phyloP scores from a whole-genome alignment of 2,888 invertebrate genomes.

The Hedya salicella region DNA sequence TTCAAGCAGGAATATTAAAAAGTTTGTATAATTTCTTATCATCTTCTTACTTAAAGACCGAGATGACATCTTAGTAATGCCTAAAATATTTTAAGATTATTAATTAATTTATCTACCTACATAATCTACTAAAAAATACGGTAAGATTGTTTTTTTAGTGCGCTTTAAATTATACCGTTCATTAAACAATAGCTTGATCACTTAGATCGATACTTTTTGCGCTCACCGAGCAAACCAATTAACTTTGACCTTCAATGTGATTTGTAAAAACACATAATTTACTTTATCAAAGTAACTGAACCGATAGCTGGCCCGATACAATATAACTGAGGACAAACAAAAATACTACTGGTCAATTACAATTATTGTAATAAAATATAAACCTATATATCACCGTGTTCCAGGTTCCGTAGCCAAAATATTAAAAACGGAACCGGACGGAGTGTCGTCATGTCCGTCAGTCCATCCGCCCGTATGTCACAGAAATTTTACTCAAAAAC shows the following conservation, averaged over 20 bases:
- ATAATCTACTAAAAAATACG: not conserved
- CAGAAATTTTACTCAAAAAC: no score
- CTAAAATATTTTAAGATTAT: no score
- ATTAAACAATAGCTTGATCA: slow-evolving; percentile 34
- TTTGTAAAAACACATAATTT: slow-evolving; percentile 36
- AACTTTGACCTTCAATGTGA: slow-evolving; percentile 39
- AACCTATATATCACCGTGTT: no score
- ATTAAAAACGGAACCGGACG: no score
- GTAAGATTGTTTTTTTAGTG: slow-evolving; percentile 36
- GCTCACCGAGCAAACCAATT: slow-evolving; percentile 35
- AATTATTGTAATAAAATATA: not conserved
- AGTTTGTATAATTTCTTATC: no score
- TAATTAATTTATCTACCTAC: no score
- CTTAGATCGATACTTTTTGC: slow-evolving; percentile 35
- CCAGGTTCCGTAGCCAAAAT: no score
- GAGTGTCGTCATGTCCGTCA: no score
- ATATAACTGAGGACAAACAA: not conserved
- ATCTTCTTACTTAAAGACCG: no score
- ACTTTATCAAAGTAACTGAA: slow-evolving; percentile 24
- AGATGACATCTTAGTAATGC: no score
- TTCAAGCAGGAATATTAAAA: no score
- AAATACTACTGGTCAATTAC: not conserved
- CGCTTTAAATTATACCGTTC: slow-evolving; percentile 21
- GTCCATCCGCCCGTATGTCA: no score
- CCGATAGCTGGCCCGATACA: slow-evolving; percentile 14